These are phyloP conservation scores for Cynoglossus semilaevis DNA, from an alignment of 2,113 vertebrate species.

Conservation along the genomic window DNA sequence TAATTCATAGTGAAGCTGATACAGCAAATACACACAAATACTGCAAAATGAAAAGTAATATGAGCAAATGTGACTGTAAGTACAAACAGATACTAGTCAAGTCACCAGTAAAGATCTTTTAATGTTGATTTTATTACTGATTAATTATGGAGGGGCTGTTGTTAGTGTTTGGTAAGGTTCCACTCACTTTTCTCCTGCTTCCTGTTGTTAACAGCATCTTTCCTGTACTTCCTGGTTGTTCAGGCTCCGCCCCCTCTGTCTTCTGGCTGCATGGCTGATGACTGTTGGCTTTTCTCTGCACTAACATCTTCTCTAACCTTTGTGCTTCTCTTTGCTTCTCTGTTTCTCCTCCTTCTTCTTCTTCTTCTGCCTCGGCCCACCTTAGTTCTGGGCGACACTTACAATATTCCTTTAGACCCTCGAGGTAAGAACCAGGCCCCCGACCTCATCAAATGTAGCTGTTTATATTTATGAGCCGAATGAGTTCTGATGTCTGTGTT, in stretches of 20 bases:
- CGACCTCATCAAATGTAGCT: constrained; percentile 25
- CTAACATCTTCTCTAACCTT: constrained; percentile 85
- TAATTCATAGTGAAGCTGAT: too few species aligned
- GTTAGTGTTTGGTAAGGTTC: too few species aligned
- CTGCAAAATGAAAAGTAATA: too few species aligned
- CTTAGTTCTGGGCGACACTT: constrained; percentile 99
- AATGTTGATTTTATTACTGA: too few species aligned
- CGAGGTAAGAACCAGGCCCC: constrained; percentile 90
- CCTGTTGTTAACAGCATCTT: not conserved
- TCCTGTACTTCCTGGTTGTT: not conserved
- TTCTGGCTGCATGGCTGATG: constrained; percentile 52
- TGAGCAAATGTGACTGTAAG: too few species aligned
- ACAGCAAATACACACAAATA: too few species aligned
- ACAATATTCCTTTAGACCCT: constrained; percentile 99
- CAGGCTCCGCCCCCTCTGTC: not conserved
- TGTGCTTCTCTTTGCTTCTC: constrained; percentile 79
- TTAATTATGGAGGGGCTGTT: too few species aligned
- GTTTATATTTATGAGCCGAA: not conserved
- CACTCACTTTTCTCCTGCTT: not conserved
- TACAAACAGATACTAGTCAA: too few species aligned
- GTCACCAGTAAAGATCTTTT: too few species aligned
- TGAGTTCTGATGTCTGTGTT: not conserved
- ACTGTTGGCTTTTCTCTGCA: constrained; percentile 66
- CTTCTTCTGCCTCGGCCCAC: constrained; percentile 76
- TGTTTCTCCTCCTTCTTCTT: constrained; percentile 72